Evolutionary conservation across 2,888 invertebrate genomes (phyloP).

Genomic region (Philaethria dido): DNA sequence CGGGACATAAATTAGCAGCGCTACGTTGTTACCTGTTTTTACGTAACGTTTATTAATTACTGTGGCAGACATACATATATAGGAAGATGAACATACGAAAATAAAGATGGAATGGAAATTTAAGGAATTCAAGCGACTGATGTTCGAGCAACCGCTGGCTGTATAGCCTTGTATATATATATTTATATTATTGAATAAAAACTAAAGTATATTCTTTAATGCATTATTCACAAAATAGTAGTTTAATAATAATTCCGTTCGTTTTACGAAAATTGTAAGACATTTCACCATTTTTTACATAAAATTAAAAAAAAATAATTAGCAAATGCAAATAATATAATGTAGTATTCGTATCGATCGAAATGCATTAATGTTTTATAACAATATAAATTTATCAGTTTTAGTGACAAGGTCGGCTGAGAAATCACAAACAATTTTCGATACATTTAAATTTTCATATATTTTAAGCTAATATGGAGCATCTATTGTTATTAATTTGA

Average conservation of each 20-base stretch:
- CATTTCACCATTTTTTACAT: neutral
- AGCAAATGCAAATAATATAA: neutral
- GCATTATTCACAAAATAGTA: no score
- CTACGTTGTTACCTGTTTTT: neutral
- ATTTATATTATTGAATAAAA: no score
- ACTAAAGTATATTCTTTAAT: no score
- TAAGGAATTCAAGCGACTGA: no score
- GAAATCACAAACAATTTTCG: conserved; percentile 1
- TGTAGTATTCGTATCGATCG: neutral
- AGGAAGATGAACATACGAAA: no score
- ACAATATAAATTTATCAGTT: neutral
- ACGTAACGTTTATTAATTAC: neutral
- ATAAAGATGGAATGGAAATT: no score
- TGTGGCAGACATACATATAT: neutral
- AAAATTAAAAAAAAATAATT: neutral
- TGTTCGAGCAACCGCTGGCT: no score
- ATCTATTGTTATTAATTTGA: conserved; percentile 9
- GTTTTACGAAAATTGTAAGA: neutral
- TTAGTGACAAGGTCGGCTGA: conserved; percentile 5
- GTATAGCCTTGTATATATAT: no score
- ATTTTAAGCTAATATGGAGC: conserved; percentile 14
- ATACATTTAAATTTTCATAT: conserved; percentile 11
- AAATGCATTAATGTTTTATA: neutral
- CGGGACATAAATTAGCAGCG: neutral
- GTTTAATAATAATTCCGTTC: no score